phyloP scores from a whole-genome alignment of 2,888 invertebrate genomes.

The Agrochola circellaris region DNA sequence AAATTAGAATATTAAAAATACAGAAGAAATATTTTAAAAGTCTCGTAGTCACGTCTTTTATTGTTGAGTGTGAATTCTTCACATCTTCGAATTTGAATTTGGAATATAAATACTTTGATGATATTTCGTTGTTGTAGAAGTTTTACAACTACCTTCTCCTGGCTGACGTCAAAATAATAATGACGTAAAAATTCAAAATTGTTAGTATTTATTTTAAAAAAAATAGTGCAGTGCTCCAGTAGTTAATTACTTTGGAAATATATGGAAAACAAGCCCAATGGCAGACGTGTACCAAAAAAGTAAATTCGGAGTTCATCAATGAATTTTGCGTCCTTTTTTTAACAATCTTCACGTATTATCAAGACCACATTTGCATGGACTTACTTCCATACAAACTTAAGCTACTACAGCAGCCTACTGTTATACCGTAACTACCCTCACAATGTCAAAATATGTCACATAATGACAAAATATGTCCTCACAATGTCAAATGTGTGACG shows the following conservation, averaged over 20 bases:
- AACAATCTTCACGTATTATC: neutral
- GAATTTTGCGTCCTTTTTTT: neutral
- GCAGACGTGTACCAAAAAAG: neutral
- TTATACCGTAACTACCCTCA: neutral
- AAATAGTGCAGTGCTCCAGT: neutral
- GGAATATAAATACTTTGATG: conserved; percentile 14
- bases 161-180: neutral
- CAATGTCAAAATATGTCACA: neutral
- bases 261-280: neutral
- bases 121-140: neutral
- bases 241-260: neutral
- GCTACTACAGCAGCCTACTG: neutral
- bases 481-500: neutral
- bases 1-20: conserved; percentile 24
- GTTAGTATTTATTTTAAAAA: neutral
- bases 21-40: neutral
- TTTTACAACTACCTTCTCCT: conserved; percentile 34
- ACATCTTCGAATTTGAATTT: conserved; percentile 34
- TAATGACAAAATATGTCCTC: too few relatives aligned
- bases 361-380: neutral
- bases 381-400: neutral
- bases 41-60: neutral
- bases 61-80: neutral
- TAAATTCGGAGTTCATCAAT: neutral
- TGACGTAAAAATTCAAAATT: neutral